Evolutionary conservation across 64 coral and sea anemone genomes (phyloP).

Genomic region (Pachyseris speciosa): DNA sequence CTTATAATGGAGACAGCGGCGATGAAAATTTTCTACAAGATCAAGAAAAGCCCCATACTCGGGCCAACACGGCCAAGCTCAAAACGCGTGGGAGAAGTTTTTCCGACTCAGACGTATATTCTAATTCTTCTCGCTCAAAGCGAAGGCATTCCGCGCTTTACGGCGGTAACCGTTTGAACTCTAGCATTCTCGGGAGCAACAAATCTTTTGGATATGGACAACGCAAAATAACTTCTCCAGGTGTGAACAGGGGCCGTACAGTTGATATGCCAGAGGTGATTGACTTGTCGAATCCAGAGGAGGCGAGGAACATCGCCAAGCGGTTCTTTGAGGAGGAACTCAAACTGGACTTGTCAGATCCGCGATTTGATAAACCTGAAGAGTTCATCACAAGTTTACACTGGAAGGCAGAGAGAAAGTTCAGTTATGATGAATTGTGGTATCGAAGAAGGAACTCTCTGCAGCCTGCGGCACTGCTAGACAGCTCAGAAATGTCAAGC

Average conservation of each 20-base stretch:
- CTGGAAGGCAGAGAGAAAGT: constrained; percentile 17
- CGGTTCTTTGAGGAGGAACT: constrained; percentile 27
- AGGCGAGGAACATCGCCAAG: background rate
- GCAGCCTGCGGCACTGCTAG: background rate
- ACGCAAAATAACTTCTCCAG: background rate
- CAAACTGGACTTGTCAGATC: constrained; percentile 17
- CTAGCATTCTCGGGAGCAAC: background rate
- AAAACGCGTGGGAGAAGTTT: background rate
- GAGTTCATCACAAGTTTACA: background rate
- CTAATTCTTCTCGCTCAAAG: background rate
- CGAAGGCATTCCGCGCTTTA: background rate
- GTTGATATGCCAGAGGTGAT: constrained; percentile 17
- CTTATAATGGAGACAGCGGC: background rate
- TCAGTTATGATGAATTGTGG: constrained; percentile 13
- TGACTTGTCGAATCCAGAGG: background rate
- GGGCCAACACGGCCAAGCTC: background rate
- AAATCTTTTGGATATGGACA: constrained; percentile 9
- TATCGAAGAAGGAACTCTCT: background rate
- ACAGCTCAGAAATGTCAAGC: background rate
- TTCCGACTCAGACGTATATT: background rate
- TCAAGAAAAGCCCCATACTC: background rate
- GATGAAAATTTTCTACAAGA: background rate
- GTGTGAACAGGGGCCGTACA: background rate
- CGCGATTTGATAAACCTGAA: background rate
- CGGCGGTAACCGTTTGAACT: background rate